Evolutionary conservation across 2,888 invertebrate species (phyloP), one percentile per base, ranked within the genome.

Genomic region (Osedax frankpressi): DNA sequence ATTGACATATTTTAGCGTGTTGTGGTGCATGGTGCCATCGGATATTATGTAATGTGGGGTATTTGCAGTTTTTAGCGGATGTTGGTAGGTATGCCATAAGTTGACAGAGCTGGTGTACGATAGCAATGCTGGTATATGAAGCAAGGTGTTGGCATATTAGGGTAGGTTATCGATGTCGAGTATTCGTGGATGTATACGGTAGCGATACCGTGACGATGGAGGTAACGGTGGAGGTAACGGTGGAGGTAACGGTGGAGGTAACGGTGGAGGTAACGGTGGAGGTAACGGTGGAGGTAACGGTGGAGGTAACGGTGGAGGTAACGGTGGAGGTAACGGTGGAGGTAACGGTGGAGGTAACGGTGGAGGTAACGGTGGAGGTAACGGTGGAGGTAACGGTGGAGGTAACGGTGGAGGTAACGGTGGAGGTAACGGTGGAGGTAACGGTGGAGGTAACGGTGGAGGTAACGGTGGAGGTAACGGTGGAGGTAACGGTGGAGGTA

Each of bases 301-400:
- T 44, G 44, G 44, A 11, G 44, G 44, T 44, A 19, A 19, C 19
- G 44, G 71, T 71, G 60, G 71, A 62, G 60, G 74, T 1, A 74
- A 63, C 44, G 62, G 62, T 74, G 62, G 74, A 60, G 62, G 74
- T 74, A 62, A 63, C 74, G 62, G 74, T 74, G 62, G 74, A 60
- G 62, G 74, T 74, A 74, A 73, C 62, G 62, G 74, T 74, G 60
- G 74, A 60, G 74, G 74, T 1, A 74, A 63, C 59, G 62, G 74
- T 59, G 62, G 74, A 1, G 62, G 74, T 74, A 74, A 73, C 62
- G 62, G 74, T 74, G 74, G 74, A 74, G 74, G 74, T 74, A 74
- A 73, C 74, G 74, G 73, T 74, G 62, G 74, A 60, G 1, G 74
- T 74, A 74, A 73, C 59, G 62, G 74, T 71, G 60, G 44, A 11